phyloP scores from a whole-genome alignment of 2,888 invertebrate genomes.

The Drosophila nr. perissopoda region DNA sequence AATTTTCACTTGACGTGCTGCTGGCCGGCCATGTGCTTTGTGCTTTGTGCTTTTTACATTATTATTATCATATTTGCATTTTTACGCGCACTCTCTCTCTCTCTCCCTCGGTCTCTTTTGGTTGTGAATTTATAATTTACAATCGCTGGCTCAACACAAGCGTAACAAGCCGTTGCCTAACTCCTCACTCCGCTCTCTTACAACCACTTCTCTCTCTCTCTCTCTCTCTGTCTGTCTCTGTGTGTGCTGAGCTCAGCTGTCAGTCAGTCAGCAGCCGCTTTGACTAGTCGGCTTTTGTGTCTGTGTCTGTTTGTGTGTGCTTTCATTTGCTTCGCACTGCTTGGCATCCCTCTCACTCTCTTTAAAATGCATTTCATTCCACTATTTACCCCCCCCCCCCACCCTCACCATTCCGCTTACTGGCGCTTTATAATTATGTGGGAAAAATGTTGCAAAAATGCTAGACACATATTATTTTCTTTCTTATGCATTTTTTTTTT shows the following conservation, averaged over 20 bases:
- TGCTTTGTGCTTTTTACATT: constrained; percentile 54
- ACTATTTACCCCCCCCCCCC: constrained; percentile 4
- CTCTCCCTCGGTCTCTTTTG: constrained; percentile 2
- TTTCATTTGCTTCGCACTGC: constrained; percentile 34
- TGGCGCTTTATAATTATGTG: constrained; percentile 75
- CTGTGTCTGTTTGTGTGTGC: constrained; percentile 14
- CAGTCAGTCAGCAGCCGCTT: constrained; percentile 47
- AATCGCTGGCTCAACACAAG: constrained; percentile 42
- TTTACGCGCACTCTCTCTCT: constrained; percentile 24
- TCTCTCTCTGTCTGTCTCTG: background rate
- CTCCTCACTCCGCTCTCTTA: constrained; percentile 8
- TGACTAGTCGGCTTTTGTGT: constrained; percentile 48
- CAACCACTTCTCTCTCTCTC: background rate
- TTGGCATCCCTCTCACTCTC: constrained; percentile 28
- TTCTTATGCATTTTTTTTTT: constrained; percentile 20
- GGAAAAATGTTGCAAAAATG: constrained; percentile 73
- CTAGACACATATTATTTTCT: constrained; percentile 70
- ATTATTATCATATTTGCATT: constrained; percentile 79
- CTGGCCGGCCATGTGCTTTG: constrained; percentile 51
- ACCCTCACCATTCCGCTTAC: constrained; percentile 4
- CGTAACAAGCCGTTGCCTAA: constrained; percentile 35
- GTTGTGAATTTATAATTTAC: constrained; percentile 34
- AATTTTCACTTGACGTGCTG: constrained; percentile 77
- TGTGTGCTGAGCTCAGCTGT: constrained; percentile 43
- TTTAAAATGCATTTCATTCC: constrained; percentile 25